A percentile compares a stretch with the other conserved stretches of the same genome.
phyloP scores from a whole-genome alignment of 2,113 vertebrate species.

The Cyanoramphus novaezelandiae region DNA sequence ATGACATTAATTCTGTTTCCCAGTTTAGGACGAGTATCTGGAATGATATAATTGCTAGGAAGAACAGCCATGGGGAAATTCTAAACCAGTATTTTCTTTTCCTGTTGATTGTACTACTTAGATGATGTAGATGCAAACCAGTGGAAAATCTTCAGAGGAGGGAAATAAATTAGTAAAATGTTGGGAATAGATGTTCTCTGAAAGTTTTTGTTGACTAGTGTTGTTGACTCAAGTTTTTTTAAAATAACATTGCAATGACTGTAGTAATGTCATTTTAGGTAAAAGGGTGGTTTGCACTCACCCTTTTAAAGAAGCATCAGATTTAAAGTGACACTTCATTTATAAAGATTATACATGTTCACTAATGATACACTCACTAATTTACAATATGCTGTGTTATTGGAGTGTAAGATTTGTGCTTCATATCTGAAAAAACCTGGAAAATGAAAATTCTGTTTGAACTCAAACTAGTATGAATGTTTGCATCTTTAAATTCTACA shows the following conservation, averaged over 20 bases:
- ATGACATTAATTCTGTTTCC: neutral
- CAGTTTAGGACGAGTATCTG: neutral
- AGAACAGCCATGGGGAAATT: neutral
- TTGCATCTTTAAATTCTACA: neutral
- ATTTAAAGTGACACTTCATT: neutral
- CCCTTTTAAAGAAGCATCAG: neutral
- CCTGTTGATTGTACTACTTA: neutral
- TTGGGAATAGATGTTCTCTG: neutral
- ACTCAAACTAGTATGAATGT: neutral
- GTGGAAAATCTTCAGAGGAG: neutral
- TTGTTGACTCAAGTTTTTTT: neutral
- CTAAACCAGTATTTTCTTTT: neutral
- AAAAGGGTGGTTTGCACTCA: neutral
- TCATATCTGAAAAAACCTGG: neutral
- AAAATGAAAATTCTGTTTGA: neutral
- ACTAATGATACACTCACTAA: neutral
- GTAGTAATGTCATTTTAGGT: neutral
- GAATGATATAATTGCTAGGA: neutral
- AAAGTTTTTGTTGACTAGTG: neutral
- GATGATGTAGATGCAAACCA: neutral
- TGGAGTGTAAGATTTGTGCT: neutral
- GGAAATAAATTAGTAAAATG: neutral
- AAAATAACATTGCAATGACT: neutral
- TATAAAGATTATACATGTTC: neutral
- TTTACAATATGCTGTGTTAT: neutral